Evolutionary conservation across 2,113 vertebrate species (phyloP).

Genomic region (Meriones unguiculatus): DNA sequence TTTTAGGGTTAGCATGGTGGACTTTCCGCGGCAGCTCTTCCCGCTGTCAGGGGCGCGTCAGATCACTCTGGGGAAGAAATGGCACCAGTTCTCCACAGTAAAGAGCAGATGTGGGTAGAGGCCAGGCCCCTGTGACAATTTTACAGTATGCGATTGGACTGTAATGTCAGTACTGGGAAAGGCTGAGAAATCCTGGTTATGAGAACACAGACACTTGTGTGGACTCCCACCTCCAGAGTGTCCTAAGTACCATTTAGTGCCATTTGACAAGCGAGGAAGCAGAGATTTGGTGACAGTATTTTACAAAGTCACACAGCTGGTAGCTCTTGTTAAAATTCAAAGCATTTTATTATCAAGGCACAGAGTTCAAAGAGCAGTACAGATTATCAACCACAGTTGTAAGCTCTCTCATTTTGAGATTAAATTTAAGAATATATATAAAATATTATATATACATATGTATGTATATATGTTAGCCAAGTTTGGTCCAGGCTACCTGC

Average conservation of each 20-base stretch:
- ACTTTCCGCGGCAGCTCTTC: neutral
- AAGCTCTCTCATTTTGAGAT: neutral
- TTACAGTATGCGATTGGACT: neutral
- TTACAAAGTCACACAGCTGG: neutral
- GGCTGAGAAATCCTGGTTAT: neutral
- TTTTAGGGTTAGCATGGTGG: neutral
- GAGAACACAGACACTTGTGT: neutral
- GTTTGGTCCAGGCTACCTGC: neutral
- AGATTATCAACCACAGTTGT: neutral
- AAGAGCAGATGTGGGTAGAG: neutral
- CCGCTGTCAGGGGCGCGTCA: neutral
- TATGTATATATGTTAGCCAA: neutral
- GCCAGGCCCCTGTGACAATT: neutral
- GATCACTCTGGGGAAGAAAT: neutral
- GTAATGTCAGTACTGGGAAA: neutral
- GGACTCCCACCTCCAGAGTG: neutral
- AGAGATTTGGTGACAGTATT: neutral
- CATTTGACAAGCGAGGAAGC: slow-evolving; percentile 26
- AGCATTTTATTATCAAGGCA: neutral
- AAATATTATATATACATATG: too few relatives aligned
- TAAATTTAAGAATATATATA: neutral
- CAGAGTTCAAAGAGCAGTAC: neutral
- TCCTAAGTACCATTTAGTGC: slow-evolving; percentile 2
- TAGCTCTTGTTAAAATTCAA: slow-evolving; percentile 13
- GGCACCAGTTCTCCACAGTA: neutral